Conservation (phyloP, 2,888 invertebrate genomes). For the Ormyrus pomaceus region DNA sequence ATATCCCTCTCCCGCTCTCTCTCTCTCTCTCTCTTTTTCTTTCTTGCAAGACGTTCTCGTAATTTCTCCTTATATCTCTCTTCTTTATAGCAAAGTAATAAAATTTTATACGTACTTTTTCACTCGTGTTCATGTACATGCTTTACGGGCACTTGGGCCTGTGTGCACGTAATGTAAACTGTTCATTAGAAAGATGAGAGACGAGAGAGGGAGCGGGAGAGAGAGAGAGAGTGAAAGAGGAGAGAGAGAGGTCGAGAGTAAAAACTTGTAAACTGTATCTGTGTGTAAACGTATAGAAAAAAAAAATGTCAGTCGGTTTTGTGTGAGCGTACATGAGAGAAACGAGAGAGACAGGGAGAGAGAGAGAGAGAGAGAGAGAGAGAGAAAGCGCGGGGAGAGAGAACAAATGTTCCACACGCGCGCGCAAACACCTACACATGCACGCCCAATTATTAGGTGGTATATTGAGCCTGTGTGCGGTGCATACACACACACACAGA, state of each 20-base stretch:
- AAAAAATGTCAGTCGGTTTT: conserved; percentile 2
- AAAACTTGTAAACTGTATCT: conserved; percentile 5
- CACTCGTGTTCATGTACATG: neutral
- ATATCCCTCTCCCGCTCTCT: too few species aligned
- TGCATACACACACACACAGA: neutral
- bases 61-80: conserved; percentile 12
- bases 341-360: conserved; percentile 25
- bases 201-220: conserved; percentile 42
- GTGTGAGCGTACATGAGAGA: neutral
- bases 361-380: conserved; percentile 31
- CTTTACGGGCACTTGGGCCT: neutral
- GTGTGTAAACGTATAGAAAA: neutral
- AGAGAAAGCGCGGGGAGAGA: conserved; percentile 35
- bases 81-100: conserved; percentile 36
- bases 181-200: conserved; percentile 55
- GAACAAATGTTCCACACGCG: conserved; percentile 27
- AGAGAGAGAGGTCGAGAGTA: conserved; percentile 27
- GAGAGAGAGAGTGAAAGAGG: conserved; percentile 31
- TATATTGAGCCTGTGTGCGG: neutral
- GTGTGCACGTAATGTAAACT: conserved; percentile 26
- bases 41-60: neutral
- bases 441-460: neutral
- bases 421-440: neutral
- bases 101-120: conserved; percentile 18
- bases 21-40: too few species aligned